Conservation (phyloP, 2,888 invertebrate species). For the Amblyjoppa fuscipennis region DNA sequence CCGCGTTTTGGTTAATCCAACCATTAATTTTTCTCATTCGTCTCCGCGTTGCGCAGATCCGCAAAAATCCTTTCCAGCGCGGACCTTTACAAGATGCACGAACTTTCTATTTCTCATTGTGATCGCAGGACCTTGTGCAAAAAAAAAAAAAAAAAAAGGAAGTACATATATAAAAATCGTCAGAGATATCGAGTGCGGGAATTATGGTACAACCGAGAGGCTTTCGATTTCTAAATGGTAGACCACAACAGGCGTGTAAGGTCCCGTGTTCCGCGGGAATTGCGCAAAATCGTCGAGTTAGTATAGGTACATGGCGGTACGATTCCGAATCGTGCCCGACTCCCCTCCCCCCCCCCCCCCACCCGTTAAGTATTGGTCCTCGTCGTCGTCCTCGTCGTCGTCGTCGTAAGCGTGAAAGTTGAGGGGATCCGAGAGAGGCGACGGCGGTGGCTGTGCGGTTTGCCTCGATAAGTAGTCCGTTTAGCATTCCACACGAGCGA, state of each 20-base stretch:
- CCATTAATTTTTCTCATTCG: no score
- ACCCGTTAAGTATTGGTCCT: conserved; percentile 24
- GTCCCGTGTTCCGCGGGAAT: conserved; percentile 21
- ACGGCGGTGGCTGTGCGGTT: conserved; percentile 60
- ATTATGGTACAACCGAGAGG: background rate
- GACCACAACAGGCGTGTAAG: conserved; percentile 9
- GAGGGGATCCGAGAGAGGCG: conserved; percentile 52
- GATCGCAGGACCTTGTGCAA: no score
- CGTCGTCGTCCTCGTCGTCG: conserved; percentile 25
- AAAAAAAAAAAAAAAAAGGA: no score
- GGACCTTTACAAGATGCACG: no score
- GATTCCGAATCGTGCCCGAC: conserved; percentile 12
- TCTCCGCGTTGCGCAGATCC: no score
- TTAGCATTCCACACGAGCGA: conserved; percentile 71
- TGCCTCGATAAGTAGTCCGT: conserved; percentile 71
- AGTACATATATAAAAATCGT: background rate
- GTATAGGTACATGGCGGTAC: conserved; percentile 27
- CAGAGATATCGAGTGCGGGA: background rate
- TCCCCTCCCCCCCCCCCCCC: background rate
- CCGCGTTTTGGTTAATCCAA: no score
- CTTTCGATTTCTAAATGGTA: conserved; percentile 49
- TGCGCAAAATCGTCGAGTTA: conserved; percentile 62
- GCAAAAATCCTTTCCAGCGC: no score
- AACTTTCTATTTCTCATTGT: no score
- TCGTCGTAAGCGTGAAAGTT: conserved; percentile 71